Base-by-base conservation (phyloP, 2,113 vertebrate species). In the Corythornis cristatus region DNA sequence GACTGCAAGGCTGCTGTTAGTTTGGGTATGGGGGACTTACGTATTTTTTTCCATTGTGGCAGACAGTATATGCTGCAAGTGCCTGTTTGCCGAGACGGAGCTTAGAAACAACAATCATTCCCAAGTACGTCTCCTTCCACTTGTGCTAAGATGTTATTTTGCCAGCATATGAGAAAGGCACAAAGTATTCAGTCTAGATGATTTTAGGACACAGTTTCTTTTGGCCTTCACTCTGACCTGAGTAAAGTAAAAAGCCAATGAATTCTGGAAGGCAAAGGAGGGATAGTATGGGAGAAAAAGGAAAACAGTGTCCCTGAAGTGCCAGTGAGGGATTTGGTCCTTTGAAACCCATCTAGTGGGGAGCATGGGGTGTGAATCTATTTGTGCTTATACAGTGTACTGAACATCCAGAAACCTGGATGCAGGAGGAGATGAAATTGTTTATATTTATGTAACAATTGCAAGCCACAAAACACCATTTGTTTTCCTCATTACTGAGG, bases 131-230 rank as follows among this genome's bases (percentile, higher is more conserved):
- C 51, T 93, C 48, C 76, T 67, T 94, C 60, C 35, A 77, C 76
- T 89, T 78, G 62, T 84, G 71, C 33, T 26, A 86, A 81, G 43
- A 60, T 46, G 67, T 88, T 88, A 40, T 86, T 95, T 87, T 77
- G 28, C 31, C 65, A 78, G 35, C 67, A 35, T n/a, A 31, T n/a
- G 40, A 77, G 64, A 88, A 81, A 86, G 85, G n/a, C 50, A 81
- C 22, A 65, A 78, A 78, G n/a, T 4, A 1, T 85, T 90, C 65
- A 56, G 67, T 45, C 73, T 50, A 20, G 66, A 31, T 66, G 53
- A 53, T 66, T 74, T 85, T 54, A 62, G 82, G 80, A 70, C 43
- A 10, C 13, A 6, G 16, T 61, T 92, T 79, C 21, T 70, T 64
- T 68, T 67, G 76, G 89, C 37, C 60, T 60, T 90, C 42, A 29